Percentiles rank a stretch among this genome's conserved stretches.
Conservation (phyloP, 1,140 invertebrate genomes). For the Ceratina australensis region DNA sequence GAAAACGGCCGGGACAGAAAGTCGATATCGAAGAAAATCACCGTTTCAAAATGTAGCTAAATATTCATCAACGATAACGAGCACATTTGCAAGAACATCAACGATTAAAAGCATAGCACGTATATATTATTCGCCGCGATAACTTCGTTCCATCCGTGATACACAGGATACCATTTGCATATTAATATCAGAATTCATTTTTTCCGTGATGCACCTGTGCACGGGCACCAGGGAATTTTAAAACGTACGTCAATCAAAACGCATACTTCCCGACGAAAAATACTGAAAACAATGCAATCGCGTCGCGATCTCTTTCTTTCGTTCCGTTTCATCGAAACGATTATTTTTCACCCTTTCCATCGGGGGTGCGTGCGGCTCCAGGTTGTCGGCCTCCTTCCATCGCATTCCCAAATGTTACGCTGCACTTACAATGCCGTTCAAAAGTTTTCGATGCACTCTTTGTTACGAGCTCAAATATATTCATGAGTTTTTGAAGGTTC, state of each 20-base stretch:
- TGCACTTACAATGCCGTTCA: no score
- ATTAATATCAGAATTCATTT: background rate
- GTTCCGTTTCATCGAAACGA: background rate
- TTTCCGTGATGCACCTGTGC: no score
- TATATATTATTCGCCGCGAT: no score
- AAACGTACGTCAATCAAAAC: background rate
- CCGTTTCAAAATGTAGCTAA: no score
- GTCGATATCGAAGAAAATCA: background rate
- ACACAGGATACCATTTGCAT: background rate
- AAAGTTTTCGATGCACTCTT: no score
- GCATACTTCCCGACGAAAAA: background rate
- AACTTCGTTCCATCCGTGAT: no score
- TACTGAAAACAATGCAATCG: conserved; percentile 1
- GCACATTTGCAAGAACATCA: no score
- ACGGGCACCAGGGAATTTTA: background rate
- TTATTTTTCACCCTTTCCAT: conserved; percentile 11
- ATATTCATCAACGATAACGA: no score
- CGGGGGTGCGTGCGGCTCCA: conserved; percentile 62
- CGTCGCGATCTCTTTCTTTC: conserved; percentile 1
- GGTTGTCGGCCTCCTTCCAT: conserved; percentile 46
- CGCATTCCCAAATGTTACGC: conserved; percentile 52
- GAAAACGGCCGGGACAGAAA: background rate
- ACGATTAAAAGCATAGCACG: no score
- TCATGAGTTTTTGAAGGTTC: no score
- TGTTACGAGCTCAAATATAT: no score